phyloP scores from a whole-genome alignment of 1,140 invertebrate species.

The Ostrea edulis region DNA sequence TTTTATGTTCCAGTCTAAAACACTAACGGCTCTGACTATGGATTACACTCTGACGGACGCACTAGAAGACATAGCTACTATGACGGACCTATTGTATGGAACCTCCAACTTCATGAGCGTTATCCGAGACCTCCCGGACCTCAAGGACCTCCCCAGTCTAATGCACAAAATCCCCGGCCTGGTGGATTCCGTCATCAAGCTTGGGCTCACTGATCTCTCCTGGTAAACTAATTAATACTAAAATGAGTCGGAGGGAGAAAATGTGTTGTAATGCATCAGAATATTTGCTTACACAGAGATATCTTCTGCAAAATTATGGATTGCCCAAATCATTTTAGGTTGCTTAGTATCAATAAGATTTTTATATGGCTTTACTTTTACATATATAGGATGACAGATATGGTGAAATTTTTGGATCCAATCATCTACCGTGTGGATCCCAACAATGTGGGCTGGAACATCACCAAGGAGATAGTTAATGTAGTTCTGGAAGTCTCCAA shows the following conservation, averaged over 20 bases:
- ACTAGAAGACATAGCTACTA: conserved; percentile 49
- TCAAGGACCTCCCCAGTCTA: conserved; percentile 33
- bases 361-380: too few relatives aligned
- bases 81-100: conserved; percentile 54
- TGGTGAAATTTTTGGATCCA: conserved; percentile 48
- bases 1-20: conserved; percentile 56
- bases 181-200: conserved; percentile 38
- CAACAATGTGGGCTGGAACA: conserved; percentile 35
- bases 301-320: too few relatives aligned
- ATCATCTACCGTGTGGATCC: conserved; percentile 27
- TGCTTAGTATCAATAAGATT: too few relatives aligned
- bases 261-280: too few relatives aligned
- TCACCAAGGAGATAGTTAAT: conserved; percentile 28
- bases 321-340: too few relatives aligned
- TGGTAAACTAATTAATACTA: conserved; percentile 40
- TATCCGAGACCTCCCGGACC: conserved; percentile 22
- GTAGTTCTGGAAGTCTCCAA: neutral
- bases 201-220: conserved; percentile 42
- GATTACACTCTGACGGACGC: conserved; percentile 42
- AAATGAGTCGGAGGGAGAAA: too few relatives aligned
- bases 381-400: conserved; percentile 45
- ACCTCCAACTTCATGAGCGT: conserved; percentile 46
- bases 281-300: too few relatives aligned
- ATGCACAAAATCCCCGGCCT: conserved; percentile 57
- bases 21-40: conserved; percentile 54